phyloP scores from a whole-genome alignment of 2,888 invertebrate genomes.

The Deilephila elpenor region DNA sequence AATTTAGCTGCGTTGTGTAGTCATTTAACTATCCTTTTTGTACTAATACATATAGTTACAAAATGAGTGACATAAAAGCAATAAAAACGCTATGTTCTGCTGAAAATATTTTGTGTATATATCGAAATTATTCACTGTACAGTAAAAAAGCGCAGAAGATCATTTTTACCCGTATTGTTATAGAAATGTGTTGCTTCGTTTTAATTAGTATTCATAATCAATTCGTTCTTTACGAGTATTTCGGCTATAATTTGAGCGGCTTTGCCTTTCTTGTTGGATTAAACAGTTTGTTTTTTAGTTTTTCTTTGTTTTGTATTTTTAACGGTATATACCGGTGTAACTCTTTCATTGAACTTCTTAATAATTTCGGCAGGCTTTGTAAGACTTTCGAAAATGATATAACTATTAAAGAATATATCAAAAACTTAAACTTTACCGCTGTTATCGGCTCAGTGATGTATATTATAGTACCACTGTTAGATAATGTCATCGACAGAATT shows the following conservation, averaged over 20 bases:
- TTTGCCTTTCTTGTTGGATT: background rate
- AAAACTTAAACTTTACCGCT: background rate
- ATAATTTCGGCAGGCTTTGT: background rate
- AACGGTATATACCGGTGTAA: background rate
- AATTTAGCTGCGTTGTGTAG: background rate
- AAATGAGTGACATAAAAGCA: constrained; percentile 23
- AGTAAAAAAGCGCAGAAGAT: background rate
- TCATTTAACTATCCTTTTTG: background rate
- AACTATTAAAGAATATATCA: background rate
- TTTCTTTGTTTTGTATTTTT: background rate
- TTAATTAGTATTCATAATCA: background rate
- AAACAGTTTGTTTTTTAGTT: background rate
- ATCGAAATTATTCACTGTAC: constrained; percentile 9
- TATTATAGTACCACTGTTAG: background rate
- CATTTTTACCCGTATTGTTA: background rate
- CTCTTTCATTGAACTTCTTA: background rate
- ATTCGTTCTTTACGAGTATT: background rate
- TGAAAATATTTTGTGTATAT: constrained; percentile 26
- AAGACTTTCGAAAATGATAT: background rate
- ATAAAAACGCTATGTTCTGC: background rate
- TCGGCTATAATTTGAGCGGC: background rate
- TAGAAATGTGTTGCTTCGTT: background rate
- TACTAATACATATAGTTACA: background rate
- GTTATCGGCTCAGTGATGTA: background rate
- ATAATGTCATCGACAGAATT: background rate